Evolutionary conservation across 2,797 vertebrate species (phyloP).

Genomic region (Sebastes diploproa): DNA sequence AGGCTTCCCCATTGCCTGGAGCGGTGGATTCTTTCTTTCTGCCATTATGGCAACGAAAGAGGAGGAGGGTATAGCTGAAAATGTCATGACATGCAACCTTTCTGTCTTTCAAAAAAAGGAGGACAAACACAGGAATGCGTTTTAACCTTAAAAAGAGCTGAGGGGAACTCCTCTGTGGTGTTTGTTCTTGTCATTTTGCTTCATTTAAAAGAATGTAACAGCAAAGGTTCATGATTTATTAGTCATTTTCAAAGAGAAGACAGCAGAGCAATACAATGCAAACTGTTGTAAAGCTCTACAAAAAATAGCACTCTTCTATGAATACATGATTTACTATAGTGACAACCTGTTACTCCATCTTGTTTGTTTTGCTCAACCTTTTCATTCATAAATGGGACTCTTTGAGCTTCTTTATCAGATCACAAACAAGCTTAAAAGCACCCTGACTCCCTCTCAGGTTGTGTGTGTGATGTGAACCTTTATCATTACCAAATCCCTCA

Average conservation of each 20-base stretch:
- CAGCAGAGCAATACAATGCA: not conserved
- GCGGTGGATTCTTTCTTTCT: conserved; percentile 24
- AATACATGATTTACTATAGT: too few relatives aligned
- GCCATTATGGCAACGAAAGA: not conserved
- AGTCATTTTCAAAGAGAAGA: not conserved
- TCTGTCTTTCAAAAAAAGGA: not conserved
- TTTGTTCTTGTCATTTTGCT: not conserved
- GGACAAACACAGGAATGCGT: not conserved
- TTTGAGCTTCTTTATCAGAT: not conserved
- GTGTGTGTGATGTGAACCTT: not conserved
- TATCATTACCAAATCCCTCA: not conserved
- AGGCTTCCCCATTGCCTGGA: conserved; percentile 9
- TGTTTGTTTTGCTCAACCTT: not conserved
- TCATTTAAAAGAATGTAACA: not conserved
- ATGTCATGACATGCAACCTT: not conserved
- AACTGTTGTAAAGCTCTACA: not conserved
- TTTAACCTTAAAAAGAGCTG: too few relatives aligned
- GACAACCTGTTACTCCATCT: not conserved
- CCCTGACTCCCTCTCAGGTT: not conserved
- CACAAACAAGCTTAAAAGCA: not conserved
- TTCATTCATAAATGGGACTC: too few relatives aligned
- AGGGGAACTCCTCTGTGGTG: not conserved
- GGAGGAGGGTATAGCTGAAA: not conserved
- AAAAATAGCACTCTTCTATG: too few relatives aligned
- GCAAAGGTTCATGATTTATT: not conserved